Evolutionary conservation across 1,140 invertebrate species (phyloP), one percentile per base, ranked within the genome.

Genomic region (Littorina saxatilis): DNA sequence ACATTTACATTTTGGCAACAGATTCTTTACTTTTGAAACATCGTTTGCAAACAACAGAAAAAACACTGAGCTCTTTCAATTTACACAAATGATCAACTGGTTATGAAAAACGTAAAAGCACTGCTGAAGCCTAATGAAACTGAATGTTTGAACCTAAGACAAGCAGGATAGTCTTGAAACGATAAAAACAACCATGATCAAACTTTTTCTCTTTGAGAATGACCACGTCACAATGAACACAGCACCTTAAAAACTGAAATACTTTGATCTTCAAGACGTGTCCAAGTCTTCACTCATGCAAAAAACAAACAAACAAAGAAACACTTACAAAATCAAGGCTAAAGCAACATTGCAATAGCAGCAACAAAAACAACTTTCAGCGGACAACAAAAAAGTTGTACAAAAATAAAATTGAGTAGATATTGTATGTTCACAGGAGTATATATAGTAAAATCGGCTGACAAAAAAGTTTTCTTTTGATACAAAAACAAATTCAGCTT

Each of bases 371-470:
- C 66, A 68, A 68, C 32, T 27, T 32, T 11, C 29, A 63, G 20
- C 7, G 13, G 11, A 32, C 15, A 39, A 68, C 66, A 39, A 9
- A 39, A 23, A 39, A 73, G n/a, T 50, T 43, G 37, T 73, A 73
- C 70, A 47, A 73, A 73, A 73, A 73, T 50, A 73, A 73, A 50
- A 73, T 50, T 73, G 70, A 73, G 68, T 72, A 72, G 68, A 72
- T 47, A 39, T 40, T 20, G 35, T 39, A 68, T 23, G 32, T 32
- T 39, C 66, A 68, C 2, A 68, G 66, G n/a, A 27, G 15, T 68
- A 68, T 27, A 68, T 39, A 15, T 7, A 15, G 27, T n/a, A 23
- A 23, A 58, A 13, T 23, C 35, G 2, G 35, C 35, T 37, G 32
- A 68, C 66, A 39, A 68, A 68, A 39, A 68, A 32, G 2, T 9